These are phyloP conservation scores for Acholoe squamosa DNA, from an alignment of 2,888 invertebrate species.

Conservation along the genomic window DNA sequence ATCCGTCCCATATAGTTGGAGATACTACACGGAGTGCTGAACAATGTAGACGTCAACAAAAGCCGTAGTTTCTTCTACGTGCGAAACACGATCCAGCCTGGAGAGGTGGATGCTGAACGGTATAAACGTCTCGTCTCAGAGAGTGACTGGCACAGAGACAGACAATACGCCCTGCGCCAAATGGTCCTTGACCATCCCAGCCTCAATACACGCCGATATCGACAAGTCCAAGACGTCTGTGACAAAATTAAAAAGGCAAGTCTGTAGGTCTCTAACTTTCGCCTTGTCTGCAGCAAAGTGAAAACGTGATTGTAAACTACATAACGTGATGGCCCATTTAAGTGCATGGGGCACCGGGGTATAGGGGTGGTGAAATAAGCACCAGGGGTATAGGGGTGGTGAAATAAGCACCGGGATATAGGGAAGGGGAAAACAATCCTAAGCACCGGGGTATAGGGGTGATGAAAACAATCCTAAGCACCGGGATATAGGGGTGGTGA, in stretches of 20 bases:
- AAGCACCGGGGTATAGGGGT: too few species aligned
- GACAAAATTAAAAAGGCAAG: constrained; percentile 74
- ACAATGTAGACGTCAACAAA: constrained; percentile 69
- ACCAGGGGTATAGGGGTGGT: background rate
- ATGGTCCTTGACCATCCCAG: constrained; percentile 42
- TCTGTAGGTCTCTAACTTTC: too few species aligned
- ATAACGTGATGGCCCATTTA: too few species aligned
- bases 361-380: too few species aligned
- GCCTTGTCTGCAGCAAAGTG: too few species aligned
- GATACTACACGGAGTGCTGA: constrained; percentile 75
- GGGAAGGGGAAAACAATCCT: too few species aligned
- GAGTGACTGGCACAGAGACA: constrained; percentile 73
- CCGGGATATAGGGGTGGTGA: too few species aligned
- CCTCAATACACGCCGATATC: constrained; percentile 70
- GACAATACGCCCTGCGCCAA: constrained; percentile 68
- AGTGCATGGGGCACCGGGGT: too few species aligned
- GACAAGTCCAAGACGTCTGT: constrained; percentile 70
- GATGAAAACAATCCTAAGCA: too few species aligned
- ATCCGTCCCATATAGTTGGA: constrained; percentile 72
- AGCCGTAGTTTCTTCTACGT: constrained; percentile 74
- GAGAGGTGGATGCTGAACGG: constrained; percentile 48
- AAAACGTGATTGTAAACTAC: too few species aligned
- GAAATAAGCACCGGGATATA: background rate
- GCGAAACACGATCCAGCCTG: constrained; percentile 69
- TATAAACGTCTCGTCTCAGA: constrained; percentile 64